A percentile compares a stretch with the other conserved stretches of the same genome.
These are phyloP conservation scores for Holocentrus rufus DNA, from an alignment of 2,797 vertebrate species.

Conservation along the genomic window DNA sequence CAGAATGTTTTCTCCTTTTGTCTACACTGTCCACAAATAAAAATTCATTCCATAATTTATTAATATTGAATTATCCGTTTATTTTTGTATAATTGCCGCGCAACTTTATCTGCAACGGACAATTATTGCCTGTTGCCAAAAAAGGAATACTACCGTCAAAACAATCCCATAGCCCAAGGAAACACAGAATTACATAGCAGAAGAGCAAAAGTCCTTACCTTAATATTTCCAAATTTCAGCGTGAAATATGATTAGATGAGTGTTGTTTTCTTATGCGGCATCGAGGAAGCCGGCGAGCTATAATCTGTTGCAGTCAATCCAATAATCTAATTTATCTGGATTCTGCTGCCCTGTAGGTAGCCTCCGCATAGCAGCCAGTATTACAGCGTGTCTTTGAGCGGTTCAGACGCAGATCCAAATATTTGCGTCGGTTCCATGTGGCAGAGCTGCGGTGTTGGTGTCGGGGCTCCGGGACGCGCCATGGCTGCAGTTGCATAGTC, in stretches of 20 bases:
- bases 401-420: background rate
- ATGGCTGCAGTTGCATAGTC: slow-evolving; percentile 9
- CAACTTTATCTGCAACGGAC: background rate
- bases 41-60: background rate
- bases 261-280: slow-evolving; percentile 59
- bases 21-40: background rate
- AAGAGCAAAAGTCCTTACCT: slow-evolving; percentile 65
- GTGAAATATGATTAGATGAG: slow-evolving; percentile 50
- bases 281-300: slow-evolving; percentile 64
- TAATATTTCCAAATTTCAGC: slow-evolving; percentile 36
- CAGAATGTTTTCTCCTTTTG: slow-evolving; percentile 15
- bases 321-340: slow-evolving; percentile 82
- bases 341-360: slow-evolving; percentile 55
- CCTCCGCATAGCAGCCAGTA: slow-evolving; percentile 48
- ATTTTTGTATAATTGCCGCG: background rate
- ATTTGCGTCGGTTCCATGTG: background rate
- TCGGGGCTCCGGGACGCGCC: slow-evolving; percentile 2
- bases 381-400: background rate
- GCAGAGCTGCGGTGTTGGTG: background rate
- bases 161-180: background rate
- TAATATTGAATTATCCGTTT: background rate
- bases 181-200: background rate
- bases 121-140: background rate
- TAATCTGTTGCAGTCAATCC: slow-evolving; percentile 85
- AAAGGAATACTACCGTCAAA: background rate